Evolutionary conservation across 2,888 invertebrate species (phyloP), one percentile per base, ranked within the genome.

Genomic region (Euphydryas editha): DNA sequence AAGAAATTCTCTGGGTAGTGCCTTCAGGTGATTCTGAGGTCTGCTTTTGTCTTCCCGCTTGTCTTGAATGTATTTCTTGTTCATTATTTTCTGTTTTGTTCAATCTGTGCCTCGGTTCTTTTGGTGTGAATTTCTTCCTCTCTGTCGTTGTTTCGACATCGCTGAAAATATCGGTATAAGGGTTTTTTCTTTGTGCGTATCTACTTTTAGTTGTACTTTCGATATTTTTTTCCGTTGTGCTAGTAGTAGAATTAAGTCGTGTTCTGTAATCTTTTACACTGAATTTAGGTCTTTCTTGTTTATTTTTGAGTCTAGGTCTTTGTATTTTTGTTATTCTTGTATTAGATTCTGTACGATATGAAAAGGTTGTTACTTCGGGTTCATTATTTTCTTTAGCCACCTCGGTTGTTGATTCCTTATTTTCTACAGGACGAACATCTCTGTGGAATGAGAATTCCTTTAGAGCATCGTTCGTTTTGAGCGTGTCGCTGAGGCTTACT

Each of bases 241-340:
- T 87, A 8, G 94, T 93, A 0, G 94, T 93, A 0, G 94, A 93
- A 74, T 94, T 94, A 59, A 95, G 81, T 68, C 95, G 90, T 73
- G 93, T 95, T 78, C 95, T 94, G 80, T 96, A 96, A 72, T 96
- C 96, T 83, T 96, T 96, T 4, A 96, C 95, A 78, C 96, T 96
- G 81, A 96, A 96, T 72, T 95, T 90, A 1, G 96, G 96, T 60
- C 96, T 88, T 59, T 95, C 95, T 70, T 92, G 94, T 81, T 94
- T 95, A 74, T 88, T 93, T 69, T 90, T 93, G 42, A 82, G 80
- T 79, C 86, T 86, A 11, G 87, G 89, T 60, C 90, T 81, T 65
- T 82, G 84, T 56, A 81, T 71, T 77, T 85, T 86, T 17, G 80
- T 76, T 55, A 78, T 79, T 61, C 81, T 80, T 37, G 85, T 78